Base-by-base conservation (phyloP, 2,888 invertebrate species). In the Macrophya annulata region DNA sequence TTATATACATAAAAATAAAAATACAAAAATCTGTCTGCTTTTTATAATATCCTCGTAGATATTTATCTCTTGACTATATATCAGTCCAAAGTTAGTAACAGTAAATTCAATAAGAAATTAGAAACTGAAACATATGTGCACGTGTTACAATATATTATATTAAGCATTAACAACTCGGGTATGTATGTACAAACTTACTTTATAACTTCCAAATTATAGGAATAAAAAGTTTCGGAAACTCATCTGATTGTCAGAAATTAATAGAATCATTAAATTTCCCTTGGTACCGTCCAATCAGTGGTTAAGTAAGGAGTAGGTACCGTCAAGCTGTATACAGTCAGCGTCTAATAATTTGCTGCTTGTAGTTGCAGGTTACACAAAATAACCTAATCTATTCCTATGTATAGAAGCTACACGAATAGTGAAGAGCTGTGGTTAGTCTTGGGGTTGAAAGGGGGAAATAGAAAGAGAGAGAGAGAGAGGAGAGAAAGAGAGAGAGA, bases 341-440 rank as follows among this genome's bases (percentile, higher is more conserved):
- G 31, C 83, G 71, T 83, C 83, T 71, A 71, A 83, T 83, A 83
- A 83, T 83, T 83, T 51, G 68, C 83, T n/a, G 71, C 83, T 68
- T 68, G 68, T 83, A 68, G 45, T 83, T 68, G 83, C n/a, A n/a
- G n/a, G 62, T 81, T 62, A 81, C 25, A 62, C 81, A 71, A 68
- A 68, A 83, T 83, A 83, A 81, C 81, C 81, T 83, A 83, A 83
- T 83, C 83, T 83, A 83, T 83, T 83, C 83, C 15, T 51, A 48
- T n/a, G 68, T 51, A 83, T 48, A 21, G 59, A 17, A 15, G 83
- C 48, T 48, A 40, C 48, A 43, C 59, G 68, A 68, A 83, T 83
- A 83, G 68, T 71, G 83, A 65, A 81, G 62, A 59, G 62, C 21
- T 68, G 68, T 83, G 83, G 83, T 81, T 81, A 81, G 83, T 83